phyloP scores from a whole-genome alignment of 2,888 invertebrate species.

The Noctua janthina region DNA sequence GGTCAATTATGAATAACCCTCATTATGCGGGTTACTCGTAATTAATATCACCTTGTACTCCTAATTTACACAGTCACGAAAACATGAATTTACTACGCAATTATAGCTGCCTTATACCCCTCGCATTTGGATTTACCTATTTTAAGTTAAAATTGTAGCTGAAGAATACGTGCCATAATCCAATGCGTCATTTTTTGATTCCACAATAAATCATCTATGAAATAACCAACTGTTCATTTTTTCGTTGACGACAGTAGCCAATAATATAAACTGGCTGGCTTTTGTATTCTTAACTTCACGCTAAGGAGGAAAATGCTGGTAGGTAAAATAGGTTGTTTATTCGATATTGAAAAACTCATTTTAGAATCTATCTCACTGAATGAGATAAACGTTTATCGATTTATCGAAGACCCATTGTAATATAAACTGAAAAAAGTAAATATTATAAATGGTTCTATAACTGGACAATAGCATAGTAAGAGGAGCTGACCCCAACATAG shows the following conservation, averaged over 20 bases:
- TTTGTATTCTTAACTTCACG: slow-evolving; percentile 34
- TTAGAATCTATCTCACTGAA: slow-evolving; percentile 19
- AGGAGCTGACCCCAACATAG: not conserved
- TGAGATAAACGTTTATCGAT: slow-evolving; percentile 12
- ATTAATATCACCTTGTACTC: slow-evolving; percentile 34
- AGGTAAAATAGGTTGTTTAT: slow-evolving; percentile 36
- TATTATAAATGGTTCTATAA: not conserved
- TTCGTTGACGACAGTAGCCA: not conserved
- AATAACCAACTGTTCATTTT: slow-evolving; percentile 11
- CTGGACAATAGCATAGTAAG: not conserved
- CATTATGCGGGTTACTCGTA: not conserved
- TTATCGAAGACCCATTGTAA: not conserved
- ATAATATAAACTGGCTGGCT: slow-evolving; percentile 15
- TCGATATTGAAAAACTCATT: not conserved
- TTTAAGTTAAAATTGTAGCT: not conserved
- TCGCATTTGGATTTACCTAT: not conserved
- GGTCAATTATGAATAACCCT: slow-evolving; percentile 2
- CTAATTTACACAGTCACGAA: slow-evolving; percentile 21
- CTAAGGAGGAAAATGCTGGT: slow-evolving; percentile 30
- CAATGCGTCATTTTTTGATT: not conserved
- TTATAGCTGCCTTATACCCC: not conserved
- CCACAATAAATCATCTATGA: not conserved
- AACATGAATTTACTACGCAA: not conserved
- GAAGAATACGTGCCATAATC: not conserved
- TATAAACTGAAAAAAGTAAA: slow-evolving; percentile 3